Conservation (phyloP, 2,113 vertebrate species). For the Zosterops lateralis region DNA sequence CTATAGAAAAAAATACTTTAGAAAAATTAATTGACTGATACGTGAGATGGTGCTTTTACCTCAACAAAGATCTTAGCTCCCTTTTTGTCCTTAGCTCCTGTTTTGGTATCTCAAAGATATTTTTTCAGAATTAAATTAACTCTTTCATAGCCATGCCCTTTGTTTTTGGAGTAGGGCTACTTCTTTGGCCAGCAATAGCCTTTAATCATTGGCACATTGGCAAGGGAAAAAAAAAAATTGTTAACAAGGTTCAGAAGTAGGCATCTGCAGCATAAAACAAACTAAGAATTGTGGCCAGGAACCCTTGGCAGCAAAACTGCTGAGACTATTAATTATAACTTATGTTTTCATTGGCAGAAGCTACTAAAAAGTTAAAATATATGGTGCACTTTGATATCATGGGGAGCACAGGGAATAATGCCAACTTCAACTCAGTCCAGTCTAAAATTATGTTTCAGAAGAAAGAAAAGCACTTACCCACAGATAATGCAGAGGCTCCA, state of each 20-base stretch:
- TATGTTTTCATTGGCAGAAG: conserved; percentile 54
- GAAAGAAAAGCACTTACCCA: conserved; percentile 25
- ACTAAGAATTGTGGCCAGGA: conserved; percentile 25
- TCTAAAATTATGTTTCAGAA: conserved; percentile 32
- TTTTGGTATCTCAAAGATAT: background rate
- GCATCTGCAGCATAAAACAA: conserved; percentile 50
- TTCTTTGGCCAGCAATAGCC: background rate
- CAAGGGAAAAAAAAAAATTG: background rate
- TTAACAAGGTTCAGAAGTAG: conserved; percentile 41
- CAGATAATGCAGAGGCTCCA: background rate
- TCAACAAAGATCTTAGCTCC: background rate
- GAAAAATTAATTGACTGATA: background rate
- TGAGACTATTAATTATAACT: conserved; percentile 65
- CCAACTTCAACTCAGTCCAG: conserved; percentile 26
- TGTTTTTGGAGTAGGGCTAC: background rate
- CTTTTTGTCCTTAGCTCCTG: background rate
- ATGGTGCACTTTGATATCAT: conserved; percentile 36
- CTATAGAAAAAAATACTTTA: background rate
- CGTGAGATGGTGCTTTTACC: background rate
- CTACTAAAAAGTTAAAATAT: conserved; percentile 50
- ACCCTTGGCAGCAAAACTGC: conserved; percentile 52
- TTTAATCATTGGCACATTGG: background rate
- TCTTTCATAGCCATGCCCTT: background rate
- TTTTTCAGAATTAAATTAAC: background rate
- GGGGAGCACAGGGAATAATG: background rate